phyloP scores from a whole-genome alignment of 64 coral and sea anemone species.

The Dendrophyllia cribrosa region DNA sequence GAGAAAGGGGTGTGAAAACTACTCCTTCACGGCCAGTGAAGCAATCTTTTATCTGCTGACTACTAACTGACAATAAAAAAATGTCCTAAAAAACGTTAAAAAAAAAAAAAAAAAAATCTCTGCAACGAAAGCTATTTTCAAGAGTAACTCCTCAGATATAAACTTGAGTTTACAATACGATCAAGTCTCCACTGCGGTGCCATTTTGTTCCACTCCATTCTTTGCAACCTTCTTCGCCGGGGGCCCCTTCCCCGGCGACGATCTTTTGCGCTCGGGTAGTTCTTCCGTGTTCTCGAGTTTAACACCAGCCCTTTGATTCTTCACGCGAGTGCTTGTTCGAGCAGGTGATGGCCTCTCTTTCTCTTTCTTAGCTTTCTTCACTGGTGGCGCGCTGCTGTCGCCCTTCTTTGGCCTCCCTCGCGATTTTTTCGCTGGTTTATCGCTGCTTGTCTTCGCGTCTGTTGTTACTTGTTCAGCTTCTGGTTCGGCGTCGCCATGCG shows the following conservation, averaged over 20 bases:
- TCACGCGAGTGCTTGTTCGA: conserved; percentile 56
- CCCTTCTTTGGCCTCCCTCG: conserved; percentile 76
- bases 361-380: conserved; percentile 64
- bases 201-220: conserved; percentile 20
- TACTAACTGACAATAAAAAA: too few species aligned
- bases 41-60: too few species aligned
- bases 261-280: conserved; percentile 58
- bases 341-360: conserved; percentile 51
- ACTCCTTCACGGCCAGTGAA: too few species aligned
- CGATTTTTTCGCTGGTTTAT: conserved; percentile 44
- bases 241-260: conserved; percentile 8
- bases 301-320: conserved; percentile 67
- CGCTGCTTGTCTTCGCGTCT: conserved; percentile 22
- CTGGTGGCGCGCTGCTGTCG: conserved; percentile 43
- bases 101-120: too few species aligned
- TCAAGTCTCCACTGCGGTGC: conserved; percentile 1
- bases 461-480: not conserved
- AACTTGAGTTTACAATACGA: too few species aligned
- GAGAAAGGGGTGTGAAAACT: too few species aligned
- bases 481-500: conserved; percentile 37
- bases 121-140: too few species aligned
- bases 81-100: too few species aligned
- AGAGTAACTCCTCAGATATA: too few species aligned
- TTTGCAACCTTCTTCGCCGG: conserved; percentile 42
- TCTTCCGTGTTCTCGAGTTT: conserved; percentile 38